These are phyloP conservation scores for Synanthedon vespiformis DNA, from an alignment of 2,888 invertebrate genomes.

Conservation along the genomic window DNA sequence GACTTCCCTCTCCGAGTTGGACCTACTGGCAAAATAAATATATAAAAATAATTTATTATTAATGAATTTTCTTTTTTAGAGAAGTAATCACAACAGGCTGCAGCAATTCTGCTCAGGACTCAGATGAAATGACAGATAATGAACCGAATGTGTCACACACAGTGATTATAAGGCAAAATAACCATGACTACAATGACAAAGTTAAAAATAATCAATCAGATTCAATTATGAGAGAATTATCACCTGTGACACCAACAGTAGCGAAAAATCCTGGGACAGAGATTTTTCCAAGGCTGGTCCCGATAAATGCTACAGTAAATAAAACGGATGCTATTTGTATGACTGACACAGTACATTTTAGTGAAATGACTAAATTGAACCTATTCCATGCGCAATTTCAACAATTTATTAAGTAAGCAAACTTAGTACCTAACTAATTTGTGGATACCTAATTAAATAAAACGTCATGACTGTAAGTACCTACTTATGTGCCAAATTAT, in stretches of 20 bases:
- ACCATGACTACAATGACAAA: not conserved
- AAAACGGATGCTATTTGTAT: conserved; percentile 25
- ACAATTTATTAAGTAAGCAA: conserved; percentile 38
- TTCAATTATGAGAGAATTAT: conserved; percentile 18
- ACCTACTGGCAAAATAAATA: too few species aligned
- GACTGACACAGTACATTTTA: conserved; percentile 23
- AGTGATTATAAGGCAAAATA: not conserved
- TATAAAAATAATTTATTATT: not conserved
- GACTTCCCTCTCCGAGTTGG: too few species aligned
- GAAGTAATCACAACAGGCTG: conserved; percentile 28
- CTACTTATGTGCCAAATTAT: not conserved
- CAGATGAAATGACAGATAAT: not conserved
- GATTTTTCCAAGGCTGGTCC: conserved; percentile 14
- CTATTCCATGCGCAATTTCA: conserved; percentile 37
- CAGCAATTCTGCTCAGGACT: conserved; percentile 13
- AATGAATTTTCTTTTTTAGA: conserved; percentile 15
- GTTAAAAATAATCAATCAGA: conserved; percentile 13
- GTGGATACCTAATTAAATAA: not conserved
- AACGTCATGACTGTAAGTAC: not conserved
- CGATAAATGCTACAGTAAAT: conserved; percentile 8
- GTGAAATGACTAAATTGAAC: conserved; percentile 16
- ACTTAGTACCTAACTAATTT: not conserved
- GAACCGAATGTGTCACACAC: not conserved
- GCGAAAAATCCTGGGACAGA: conserved; percentile 31
- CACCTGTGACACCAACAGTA: conserved; percentile 27